A percentile compares a stretch with the other conserved stretches of the same genome.
Evolutionary conservation across 2,113 vertebrate genomes (phyloP).

Genomic region (Isichthys henryi): DNA sequence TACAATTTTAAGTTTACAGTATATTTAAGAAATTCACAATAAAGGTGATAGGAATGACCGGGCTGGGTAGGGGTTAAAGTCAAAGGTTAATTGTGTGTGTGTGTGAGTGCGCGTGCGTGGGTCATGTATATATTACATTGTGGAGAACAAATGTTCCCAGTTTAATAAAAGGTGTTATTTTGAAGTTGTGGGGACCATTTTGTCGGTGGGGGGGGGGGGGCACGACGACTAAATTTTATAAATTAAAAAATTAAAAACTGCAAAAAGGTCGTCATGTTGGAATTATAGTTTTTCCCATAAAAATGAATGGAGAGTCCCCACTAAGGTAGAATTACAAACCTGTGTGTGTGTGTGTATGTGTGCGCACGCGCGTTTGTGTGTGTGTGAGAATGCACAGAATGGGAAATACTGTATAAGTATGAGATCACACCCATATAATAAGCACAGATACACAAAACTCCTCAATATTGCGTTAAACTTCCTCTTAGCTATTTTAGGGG

Average conservation of each 20-base stretch:
- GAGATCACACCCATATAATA: not conserved
- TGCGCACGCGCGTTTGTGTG: not conserved
- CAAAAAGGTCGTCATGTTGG: not conserved
- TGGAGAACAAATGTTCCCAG: not conserved
- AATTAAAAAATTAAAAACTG: not conserved
- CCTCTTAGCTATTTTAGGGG: not conserved
- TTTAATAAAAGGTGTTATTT: too few species aligned
- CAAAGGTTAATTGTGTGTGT: not conserved
- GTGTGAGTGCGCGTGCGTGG: too few species aligned
- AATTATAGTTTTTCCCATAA: not conserved
- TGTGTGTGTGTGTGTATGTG: not conserved
- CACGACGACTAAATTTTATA: not conserved
- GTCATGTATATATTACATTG: not conserved
- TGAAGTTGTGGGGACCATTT: too few species aligned
- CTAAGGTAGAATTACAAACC: not conserved
- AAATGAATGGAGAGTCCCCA: not conserved
- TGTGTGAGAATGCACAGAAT: not conserved
- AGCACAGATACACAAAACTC: not conserved
- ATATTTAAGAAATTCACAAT: not conserved
- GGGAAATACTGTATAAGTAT: not conserved
- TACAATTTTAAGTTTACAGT: not conserved
- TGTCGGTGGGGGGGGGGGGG: too few species aligned
- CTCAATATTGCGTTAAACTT: not conserved
- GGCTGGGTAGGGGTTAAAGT: not conserved
- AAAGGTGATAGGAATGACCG: not conserved